These are phyloP conservation scores for Prolemur simus DNA, from an alignment of 2,113 vertebrate genomes.

Conservation along the genomic window DNA sequence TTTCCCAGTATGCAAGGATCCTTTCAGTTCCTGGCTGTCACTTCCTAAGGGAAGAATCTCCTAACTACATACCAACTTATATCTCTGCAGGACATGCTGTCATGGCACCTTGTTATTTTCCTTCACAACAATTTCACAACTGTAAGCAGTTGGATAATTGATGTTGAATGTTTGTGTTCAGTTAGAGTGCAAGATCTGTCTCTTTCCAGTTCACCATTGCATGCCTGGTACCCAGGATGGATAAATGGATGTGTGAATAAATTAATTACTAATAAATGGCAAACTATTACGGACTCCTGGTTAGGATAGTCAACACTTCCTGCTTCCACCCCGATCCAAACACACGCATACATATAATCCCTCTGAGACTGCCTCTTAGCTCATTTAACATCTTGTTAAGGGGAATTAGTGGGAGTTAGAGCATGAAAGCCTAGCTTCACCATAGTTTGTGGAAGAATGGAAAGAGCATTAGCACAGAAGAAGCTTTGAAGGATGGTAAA, in stretches of 20 bases:
- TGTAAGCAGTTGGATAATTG: not conserved
- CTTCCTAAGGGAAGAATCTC: not conserved
- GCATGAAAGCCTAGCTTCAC: not conserved
- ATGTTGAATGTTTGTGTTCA: not conserved
- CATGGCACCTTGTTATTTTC: not conserved
- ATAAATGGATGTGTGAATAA: not conserved
- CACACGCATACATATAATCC: not conserved
- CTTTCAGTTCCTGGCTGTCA: not conserved
- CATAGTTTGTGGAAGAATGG: not conserved
- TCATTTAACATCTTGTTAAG: not conserved
- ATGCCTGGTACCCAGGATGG: not conserved
- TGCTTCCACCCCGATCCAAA: not conserved
- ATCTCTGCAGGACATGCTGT: not conserved
- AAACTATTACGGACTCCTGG: not conserved
- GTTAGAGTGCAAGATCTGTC: not conserved
- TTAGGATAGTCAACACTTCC: not conserved
- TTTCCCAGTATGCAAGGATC: not conserved
- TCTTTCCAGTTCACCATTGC: not conserved
- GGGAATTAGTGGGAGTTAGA: not conserved
- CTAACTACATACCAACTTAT: not conserved
- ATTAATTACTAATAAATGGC: not conserved
- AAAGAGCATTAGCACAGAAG: not conserved
- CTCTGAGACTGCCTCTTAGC: not conserved
- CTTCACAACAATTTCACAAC: not conserved
- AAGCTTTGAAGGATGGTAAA: not conserved